phyloP scores from a whole-genome alignment of 2,113 vertebrate species.

The Atrichornis clamosus region DNA sequence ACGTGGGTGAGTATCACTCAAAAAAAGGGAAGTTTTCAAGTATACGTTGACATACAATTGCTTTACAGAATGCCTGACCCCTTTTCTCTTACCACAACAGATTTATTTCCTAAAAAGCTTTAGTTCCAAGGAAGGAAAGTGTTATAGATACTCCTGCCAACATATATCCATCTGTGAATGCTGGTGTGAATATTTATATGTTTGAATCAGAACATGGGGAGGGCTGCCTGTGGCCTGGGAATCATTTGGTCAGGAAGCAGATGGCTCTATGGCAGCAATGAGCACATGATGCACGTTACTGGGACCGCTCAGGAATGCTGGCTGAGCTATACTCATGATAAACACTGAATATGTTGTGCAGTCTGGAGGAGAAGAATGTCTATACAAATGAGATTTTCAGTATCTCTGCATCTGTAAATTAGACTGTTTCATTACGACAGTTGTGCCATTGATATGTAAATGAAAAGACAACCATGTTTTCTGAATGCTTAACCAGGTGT shows the following conservation, averaged over 20 bases:
- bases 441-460: background rate
- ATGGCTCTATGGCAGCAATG: background rate
- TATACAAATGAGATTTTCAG: background rate
- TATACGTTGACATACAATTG: background rate
- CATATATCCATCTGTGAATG: constrained; percentile 22
- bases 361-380: background rate
- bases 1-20: background rate
- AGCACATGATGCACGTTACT: background rate
- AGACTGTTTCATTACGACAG: background rate
- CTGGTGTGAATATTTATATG: constrained; percentile 34
- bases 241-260: constrained; percentile 23
- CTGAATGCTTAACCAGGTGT: background rate
- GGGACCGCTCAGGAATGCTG: background rate
- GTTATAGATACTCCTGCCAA: constrained; percentile 26
- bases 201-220: background rate
- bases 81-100: background rate
- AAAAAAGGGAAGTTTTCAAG: background rate
- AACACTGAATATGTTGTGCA: background rate
- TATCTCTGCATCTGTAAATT: background rate
- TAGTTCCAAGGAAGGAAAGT: background rate
- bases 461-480: background rate
- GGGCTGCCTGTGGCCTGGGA: constrained; percentile 9
- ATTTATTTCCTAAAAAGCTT: constrained; percentile 31
- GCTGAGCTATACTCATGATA: background rate
- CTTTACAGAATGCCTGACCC: background rate